These are phyloP conservation scores for Chalcosyrphus nemorum DNA, from an alignment of 2,888 invertebrate species.

Conservation along the genomic window DNA sequence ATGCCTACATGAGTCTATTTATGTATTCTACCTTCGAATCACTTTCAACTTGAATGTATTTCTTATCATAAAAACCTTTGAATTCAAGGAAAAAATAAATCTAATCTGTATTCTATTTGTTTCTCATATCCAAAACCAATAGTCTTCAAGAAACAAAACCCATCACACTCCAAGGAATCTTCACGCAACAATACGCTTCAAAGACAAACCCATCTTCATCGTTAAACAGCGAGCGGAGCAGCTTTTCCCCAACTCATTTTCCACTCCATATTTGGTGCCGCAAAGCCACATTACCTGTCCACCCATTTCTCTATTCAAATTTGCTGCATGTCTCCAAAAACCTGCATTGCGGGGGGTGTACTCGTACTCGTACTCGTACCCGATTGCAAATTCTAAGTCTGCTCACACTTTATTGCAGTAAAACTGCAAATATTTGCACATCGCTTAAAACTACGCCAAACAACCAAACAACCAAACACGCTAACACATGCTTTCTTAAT, in stretches of 20 bases:
- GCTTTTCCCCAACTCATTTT: conserved; percentile 58
- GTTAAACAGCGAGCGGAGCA: conserved; percentile 31
- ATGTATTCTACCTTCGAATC: too few species aligned
- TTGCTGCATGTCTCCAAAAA: conserved; percentile 37
- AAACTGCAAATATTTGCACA: conserved; percentile 70
- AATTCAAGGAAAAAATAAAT: too few species aligned
- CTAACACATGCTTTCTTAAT: conserved; percentile 39
- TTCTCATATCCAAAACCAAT: background rate
- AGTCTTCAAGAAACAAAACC: background rate
- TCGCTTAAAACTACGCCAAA: conserved; percentile 70
- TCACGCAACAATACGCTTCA: background rate
- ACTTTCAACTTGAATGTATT: too few species aligned
- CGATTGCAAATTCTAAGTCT: conserved; percentile 53
- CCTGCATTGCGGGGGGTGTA: conserved; percentile 23
- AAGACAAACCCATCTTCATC: conserved; percentile 21
- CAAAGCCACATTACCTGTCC: conserved; percentile 39
- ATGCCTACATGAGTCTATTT: too few species aligned
- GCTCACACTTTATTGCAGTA: conserved; percentile 71
- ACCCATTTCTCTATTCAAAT: conserved; percentile 67
- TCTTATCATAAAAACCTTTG: too few species aligned
- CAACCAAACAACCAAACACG: conserved; percentile 35
- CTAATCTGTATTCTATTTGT: background rate
- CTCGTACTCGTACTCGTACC: background rate
- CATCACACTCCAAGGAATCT: background rate
- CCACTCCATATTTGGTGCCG: conserved; percentile 54